phyloP scores from a whole-genome alignment of 2,113 vertebrate species.

The Triplophysa tibetana region DNA sequence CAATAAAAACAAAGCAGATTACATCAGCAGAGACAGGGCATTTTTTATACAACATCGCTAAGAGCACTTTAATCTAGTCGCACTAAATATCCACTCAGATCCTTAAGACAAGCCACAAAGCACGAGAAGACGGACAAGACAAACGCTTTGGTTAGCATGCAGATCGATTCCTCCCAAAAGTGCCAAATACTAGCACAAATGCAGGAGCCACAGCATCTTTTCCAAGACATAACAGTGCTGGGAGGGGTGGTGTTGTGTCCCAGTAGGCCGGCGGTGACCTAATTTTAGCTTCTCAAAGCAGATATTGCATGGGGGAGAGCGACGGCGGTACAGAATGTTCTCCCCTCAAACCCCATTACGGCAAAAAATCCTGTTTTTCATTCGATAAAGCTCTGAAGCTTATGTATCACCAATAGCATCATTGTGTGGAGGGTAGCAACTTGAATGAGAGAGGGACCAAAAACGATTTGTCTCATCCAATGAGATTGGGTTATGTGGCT shows the following conservation, averaged over 20 bases:
- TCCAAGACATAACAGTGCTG: background rate
- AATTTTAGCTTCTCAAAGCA: slow-evolving; percentile 45
- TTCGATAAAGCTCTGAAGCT: slow-evolving; percentile 5
- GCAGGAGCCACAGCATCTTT: background rate
- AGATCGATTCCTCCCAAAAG: background rate
- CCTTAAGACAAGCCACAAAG: background rate
- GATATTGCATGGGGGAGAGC: background rate
- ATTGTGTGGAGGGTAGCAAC: background rate
- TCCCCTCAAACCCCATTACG: slow-evolving; percentile 12
- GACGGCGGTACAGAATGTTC: background rate
- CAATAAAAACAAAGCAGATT: slow-evolving; percentile 27
- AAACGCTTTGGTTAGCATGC: background rate
- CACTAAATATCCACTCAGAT: background rate
- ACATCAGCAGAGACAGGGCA: background rate
- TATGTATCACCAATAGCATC: background rate
- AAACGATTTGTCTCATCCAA: background rate
- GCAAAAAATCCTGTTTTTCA: background rate
- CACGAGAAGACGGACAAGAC: background rate
- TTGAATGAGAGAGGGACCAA: background rate
- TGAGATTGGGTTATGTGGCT: background rate
- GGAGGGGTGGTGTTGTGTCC: slow-evolving; percentile 18
- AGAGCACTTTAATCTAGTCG: slow-evolving; percentile 1
- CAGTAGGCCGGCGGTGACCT: slow-evolving; percentile 37
- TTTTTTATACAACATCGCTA: background rate
- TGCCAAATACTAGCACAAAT: background rate